Evolutionary conservation across 2,113 vertebrate species (phyloP).

Genomic region (Cyprinodon brontotheroides): DNA sequence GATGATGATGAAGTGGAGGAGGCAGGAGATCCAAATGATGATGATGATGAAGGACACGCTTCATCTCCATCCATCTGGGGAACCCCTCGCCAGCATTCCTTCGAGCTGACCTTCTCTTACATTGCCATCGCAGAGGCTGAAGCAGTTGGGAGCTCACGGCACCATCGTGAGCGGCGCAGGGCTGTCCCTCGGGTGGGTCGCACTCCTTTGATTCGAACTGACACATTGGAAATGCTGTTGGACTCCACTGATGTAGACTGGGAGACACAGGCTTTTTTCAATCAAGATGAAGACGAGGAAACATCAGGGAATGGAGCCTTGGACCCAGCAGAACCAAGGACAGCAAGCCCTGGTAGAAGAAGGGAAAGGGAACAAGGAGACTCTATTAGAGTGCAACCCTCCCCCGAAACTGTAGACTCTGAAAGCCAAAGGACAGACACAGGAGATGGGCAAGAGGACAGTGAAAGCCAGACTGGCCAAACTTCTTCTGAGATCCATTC

Average conservation of each 20-base stretch:
- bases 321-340: conserved; percentile 33
- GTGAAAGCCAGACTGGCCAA: conserved; percentile 20
- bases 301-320: conserved; percentile 22
- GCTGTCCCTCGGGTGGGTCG: conserved; percentile 54
- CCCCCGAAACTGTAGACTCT: conserved; percentile 31
- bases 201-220: conserved; percentile 66
- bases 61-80: conserved; percentile 84
- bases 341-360: not conserved
- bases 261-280: conserved; percentile 68
- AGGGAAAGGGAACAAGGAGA: conserved; percentile 38
- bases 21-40: conserved; percentile 75
- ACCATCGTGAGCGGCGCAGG: conserved; percentile 72
- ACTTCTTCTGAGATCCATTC: conserved; percentile 10
- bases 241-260: conserved; percentile 77
- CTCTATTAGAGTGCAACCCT: conserved; percentile 46
- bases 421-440: conserved; percentile 46
- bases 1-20: conserved; percentile 85
- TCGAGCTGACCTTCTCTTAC: conserved; percentile 89
- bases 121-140: conserved; percentile 83
- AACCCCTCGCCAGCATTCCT: conserved; percentile 82
- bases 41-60: conserved; percentile 76
- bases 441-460: conserved; percentile 48
- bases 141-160: conserved; percentile 60
- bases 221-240: conserved; percentile 76
- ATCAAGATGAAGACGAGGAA: conserved; percentile 61